phyloP scores from a whole-genome alignment of 2,797 vertebrate genomes.

The Acanthornis magna region DNA sequence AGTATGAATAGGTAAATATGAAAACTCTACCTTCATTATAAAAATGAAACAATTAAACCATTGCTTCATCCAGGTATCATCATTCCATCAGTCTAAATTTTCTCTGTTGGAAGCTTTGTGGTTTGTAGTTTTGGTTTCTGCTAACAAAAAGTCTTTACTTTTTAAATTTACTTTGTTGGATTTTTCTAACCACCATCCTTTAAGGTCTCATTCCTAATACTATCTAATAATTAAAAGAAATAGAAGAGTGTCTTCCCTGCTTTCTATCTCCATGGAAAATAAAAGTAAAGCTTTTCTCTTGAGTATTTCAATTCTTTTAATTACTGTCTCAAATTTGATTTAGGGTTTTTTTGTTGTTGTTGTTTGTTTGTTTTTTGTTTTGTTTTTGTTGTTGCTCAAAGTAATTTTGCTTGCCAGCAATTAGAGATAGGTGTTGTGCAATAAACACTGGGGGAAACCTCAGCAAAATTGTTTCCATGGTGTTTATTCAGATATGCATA shows the following conservation, averaged over 20 bases:
- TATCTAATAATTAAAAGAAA: slow-evolving; percentile 16
- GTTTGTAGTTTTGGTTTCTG: background rate
- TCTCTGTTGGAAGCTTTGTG: background rate
- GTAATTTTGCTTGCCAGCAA: slow-evolving; percentile 15
- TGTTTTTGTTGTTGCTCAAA: background rate
- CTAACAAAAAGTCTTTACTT: background rate
- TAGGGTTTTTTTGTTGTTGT: background rate
- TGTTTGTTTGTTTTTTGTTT: too few relatives aligned
- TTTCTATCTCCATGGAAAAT: background rate
- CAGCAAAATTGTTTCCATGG: slow-evolving; percentile 40
- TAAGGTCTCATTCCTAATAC: background rate
- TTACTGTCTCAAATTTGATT: background rate
- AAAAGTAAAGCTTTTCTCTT: background rate
- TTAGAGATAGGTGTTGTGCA: background rate
- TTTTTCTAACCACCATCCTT: background rate
- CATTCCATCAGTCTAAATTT: background rate
- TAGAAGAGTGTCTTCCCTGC: background rate
- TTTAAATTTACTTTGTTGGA: background rate
- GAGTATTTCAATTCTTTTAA: slow-evolving; percentile 1
- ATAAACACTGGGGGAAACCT: background rate
- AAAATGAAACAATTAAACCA: background rate
- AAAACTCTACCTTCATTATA: background rate
- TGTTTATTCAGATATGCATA: background rate
- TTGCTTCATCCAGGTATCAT: background rate
- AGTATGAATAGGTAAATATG: background rate